A percentile compares a stretch with the other conserved stretches of the same genome.
phyloP scores from a whole-genome alignment of 2,113 vertebrate genomes.

The Notechis scutatus region DNA sequence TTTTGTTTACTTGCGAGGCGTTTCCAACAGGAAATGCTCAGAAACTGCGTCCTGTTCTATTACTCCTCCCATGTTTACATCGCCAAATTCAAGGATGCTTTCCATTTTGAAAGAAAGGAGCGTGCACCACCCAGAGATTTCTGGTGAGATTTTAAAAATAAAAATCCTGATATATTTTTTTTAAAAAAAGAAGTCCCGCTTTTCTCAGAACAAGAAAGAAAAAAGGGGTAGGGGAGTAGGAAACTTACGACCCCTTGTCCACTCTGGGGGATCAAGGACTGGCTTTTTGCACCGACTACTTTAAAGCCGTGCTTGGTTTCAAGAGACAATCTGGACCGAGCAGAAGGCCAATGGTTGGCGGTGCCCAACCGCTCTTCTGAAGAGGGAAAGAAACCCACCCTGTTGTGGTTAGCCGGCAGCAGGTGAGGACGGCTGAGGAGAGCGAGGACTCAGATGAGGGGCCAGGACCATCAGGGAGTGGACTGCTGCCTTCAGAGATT shows the following conservation, averaged over 20 bases:
- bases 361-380: no score
- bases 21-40: background rate
- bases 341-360: background rate
- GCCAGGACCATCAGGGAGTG: no score
- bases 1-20: background rate
- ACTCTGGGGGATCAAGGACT: background rate
- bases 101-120: background rate
- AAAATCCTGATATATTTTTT: background rate
- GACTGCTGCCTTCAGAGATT: no score
- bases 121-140: background rate
- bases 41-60: no score
- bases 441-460: no score
- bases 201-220: background rate
- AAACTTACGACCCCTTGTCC: fast-evolving
- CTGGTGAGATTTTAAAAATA: background rate
- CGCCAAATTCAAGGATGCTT: background rate
- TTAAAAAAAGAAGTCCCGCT: background rate
- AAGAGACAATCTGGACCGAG: background rate
- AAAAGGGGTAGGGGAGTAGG: background rate
- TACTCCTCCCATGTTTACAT: background rate
- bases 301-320: background rate
- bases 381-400: background rate
- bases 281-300: background rate
- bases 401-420: no score
- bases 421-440: no score